These are phyloP conservation scores for Brachionus rotundiformis DNA, from an alignment of 1,140 invertebrate species.

Conservation along the genomic window DNA sequence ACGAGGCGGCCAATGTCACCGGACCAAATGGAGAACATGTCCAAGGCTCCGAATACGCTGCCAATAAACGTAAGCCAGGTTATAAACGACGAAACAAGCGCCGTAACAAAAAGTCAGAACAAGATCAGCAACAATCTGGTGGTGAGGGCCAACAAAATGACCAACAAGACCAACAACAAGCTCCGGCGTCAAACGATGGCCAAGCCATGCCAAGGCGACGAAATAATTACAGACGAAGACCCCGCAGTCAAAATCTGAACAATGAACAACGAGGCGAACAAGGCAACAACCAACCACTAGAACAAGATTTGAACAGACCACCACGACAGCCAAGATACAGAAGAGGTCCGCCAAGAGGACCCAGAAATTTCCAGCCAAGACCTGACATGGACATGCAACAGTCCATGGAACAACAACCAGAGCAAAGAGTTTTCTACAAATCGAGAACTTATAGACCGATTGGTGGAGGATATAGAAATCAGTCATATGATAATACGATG, in stretches of 20 bases:
- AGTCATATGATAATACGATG: neutral
- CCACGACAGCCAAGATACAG: neutral
- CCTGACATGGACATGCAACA: neutral
- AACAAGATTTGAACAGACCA: neutral
- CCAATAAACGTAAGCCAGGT: slow-evolving; percentile 59
- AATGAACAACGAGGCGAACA: neutral
- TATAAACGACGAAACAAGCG: slow-evolving; percentile 6
- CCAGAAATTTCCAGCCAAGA: slow-evolving; percentile 5
- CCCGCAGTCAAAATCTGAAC: neutral
- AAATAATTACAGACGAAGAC: neutral
- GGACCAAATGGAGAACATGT: slow-evolving; percentile 88
- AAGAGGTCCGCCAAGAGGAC: neutral
- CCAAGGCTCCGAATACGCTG: slow-evolving; percentile 88
- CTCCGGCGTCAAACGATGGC: neutral
- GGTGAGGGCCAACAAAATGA: neutral
- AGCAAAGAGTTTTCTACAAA: neutral
- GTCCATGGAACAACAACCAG: neutral
- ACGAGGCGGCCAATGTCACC: slow-evolving; percentile 94
- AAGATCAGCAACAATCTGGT: neutral
- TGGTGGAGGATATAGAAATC: neutral
- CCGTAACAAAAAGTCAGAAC: neutral
- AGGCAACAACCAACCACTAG: neutral
- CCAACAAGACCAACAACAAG: neutral
- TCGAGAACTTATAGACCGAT: slow-evolving; percentile 23
- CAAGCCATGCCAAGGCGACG: neutral